Percentiles rank a stretch among this genome's conserved stretches.
Evolutionary conservation across 1,140 invertebrate genomes (phyloP).

Genomic region (Cylas formicarius): DNA sequence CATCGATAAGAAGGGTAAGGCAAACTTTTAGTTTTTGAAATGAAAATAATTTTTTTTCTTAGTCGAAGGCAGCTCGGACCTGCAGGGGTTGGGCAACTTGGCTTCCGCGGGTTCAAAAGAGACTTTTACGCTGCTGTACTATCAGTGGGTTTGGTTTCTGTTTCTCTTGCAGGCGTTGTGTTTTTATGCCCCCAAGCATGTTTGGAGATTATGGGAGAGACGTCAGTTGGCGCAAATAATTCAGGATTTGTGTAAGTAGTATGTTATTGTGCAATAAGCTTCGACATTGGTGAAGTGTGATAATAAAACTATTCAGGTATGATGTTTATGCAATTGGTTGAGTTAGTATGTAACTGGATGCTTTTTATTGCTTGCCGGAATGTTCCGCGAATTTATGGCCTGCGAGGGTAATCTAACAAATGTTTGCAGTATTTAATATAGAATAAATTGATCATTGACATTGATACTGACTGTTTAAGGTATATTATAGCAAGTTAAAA

Average conservation of each 20-base stretch:
- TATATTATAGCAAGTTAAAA: no score
- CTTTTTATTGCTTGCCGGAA: no score
- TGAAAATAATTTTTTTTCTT: constrained; percentile 3
- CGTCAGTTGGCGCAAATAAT: constrained; percentile 50
- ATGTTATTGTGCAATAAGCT: no score
- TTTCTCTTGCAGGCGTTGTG: constrained; percentile 70
- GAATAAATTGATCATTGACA: no score
- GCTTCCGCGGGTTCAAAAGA: neutral
- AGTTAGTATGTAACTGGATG: no score
- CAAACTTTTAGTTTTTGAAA: constrained; percentile 1
- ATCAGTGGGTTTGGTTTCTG: constrained; percentile 83
- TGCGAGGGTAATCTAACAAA: no score
- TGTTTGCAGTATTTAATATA: no score
- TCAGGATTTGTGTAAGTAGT: constrained; percentile 43
- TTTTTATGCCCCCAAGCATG: constrained; percentile 65
- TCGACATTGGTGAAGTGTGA: no score
- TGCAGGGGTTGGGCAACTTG: constrained; percentile 12
- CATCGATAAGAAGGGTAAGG: constrained; percentile 43
- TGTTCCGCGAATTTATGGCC: no score
- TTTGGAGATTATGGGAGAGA: constrained; percentile 74
- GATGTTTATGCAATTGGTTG: no score
- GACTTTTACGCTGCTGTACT: constrained; percentile 58
- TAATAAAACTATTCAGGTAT: no score
- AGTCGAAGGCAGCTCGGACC: neutral
- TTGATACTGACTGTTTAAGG: no score